Evolutionary conservation across 2,797 vertebrate genomes (phyloP), one percentile per base, ranked within the genome.

Genomic region (Neostethus bicornis): DNA sequence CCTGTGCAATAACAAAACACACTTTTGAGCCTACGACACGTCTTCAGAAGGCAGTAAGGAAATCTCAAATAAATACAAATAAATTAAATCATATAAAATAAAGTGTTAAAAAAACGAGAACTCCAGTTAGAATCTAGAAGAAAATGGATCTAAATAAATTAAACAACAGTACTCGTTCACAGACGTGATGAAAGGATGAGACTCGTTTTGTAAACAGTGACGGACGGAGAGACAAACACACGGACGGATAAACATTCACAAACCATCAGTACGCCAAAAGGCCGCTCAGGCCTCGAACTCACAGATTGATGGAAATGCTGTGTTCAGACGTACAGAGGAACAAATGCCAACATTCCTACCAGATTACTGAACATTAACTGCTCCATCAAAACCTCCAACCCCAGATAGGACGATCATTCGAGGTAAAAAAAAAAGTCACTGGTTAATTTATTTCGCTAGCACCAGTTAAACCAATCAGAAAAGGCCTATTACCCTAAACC

Each of bases 21-120:
- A 75, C 46, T 70, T 32, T 26, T 49, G 49, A 68, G 54, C 39
- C n/a, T 60, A 74, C 50, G 66, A 68, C 70, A 79, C 63, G 77
- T 77, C 70, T 80, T 41, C 23, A 76, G 66, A 84, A 89, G 80
- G 77, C 80, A 83, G 72, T 72, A 70, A 71, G 73, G 68, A 85
- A 70, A 67, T 76, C 44, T 76, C 39, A 85, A 90, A 89, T 86
- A 87, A 88, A 90, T 86, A 88, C 13, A 44, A 87, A 89, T 88
- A 88, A 90, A 80, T 84, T 81, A 90, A 83, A 80, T 81, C 12
- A 80, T 80, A 83, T 77, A 75, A 86, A 89, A 73, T 21, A 79
- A 79, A 25, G 44, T 44, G 71, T 75, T 82, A 84, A 81, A 68
- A n/a, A 83, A 72, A 71, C 39, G 34, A 34, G 5, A 34, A 70